phyloP scores from a whole-genome alignment of 2,113 vertebrate genomes.

The Urocitellus parryii region DNA sequence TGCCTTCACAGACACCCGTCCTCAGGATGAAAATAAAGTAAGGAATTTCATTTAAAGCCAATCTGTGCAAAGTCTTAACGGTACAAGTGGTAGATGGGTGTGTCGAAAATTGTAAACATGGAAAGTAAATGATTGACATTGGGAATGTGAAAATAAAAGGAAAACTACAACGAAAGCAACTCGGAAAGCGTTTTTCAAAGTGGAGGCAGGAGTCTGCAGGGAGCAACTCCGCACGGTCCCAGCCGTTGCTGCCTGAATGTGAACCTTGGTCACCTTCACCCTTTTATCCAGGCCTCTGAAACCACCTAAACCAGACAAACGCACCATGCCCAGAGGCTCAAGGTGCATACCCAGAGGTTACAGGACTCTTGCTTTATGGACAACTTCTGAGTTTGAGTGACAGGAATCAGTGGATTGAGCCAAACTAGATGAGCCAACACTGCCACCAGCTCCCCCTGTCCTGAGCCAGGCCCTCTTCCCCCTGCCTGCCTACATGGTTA shows the following conservation, averaged over 20 bases:
- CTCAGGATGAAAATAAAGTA: not conserved
- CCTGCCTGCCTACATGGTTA: rapidly evolving
- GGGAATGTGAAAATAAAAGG: not conserved
- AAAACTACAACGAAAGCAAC: rapidly evolving
- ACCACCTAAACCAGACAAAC: not conserved
- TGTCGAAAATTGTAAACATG: not conserved
- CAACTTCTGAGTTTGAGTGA: not conserved
- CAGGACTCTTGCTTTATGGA: too few species aligned
- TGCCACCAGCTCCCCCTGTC: not conserved
- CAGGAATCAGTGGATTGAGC: not conserved
- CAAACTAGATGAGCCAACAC: not conserved
- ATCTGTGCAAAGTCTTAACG: not conserved
- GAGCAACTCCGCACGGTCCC: not conserved
- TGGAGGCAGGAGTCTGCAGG: rapidly evolving
- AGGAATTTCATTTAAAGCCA: not conserved
- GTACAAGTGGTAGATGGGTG: not conserved
- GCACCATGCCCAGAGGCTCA: not conserved
- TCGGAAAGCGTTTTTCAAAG: not conserved
- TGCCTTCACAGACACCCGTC: not conserved
- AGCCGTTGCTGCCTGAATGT: not conserved
- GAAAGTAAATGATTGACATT: not conserved
- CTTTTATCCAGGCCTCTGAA: not conserved
- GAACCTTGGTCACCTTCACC: not conserved
- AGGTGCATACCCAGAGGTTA: not conserved
- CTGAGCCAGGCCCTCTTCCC: not conserved